These are phyloP conservation scores for Lordiphosa andalusiaca DNA, from an alignment of 2,888 invertebrate species.

Conservation along the genomic window DNA sequence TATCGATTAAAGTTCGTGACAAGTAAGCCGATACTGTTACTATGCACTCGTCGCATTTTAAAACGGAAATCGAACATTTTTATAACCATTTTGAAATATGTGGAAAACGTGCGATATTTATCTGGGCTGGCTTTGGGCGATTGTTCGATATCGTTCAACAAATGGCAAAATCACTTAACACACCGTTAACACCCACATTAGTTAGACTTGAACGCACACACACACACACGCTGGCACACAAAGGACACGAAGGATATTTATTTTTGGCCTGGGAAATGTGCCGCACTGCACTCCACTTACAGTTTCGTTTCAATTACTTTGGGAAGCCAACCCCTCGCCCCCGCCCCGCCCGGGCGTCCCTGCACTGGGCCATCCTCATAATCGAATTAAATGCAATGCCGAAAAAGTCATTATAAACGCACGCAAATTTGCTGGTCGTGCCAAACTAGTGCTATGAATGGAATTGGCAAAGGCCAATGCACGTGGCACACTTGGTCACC, in stretches of 20 bases:
- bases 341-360: no score
- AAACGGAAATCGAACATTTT: constrained; percentile 10
- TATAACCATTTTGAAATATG: constrained; percentile 62
- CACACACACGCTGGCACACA: constrained; percentile 13
- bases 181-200: constrained; percentile 77
- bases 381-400: constrained; percentile 72
- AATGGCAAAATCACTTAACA: constrained; percentile 72
- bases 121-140: constrained; percentile 45
- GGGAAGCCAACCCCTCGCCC: constrained; percentile 17
- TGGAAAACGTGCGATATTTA: constrained; percentile 71
- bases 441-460: constrained; percentile 52
- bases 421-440: constrained; percentile 70
- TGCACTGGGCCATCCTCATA: constrained; percentile 46
- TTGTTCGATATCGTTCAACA: constrained; percentile 57
- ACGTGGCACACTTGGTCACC: constrained; percentile 77
- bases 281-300: constrained; percentile 45
- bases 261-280: constrained; percentile 36
- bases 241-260: background rate
- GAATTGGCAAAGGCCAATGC: constrained; percentile 44
- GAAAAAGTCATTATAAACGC: constrained; percentile 68
- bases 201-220: constrained; percentile 63
- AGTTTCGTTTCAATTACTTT: constrained; percentile 66
- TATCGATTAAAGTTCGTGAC: no score
- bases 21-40: constrained; percentile 4
- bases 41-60: background rate